Evolutionary conservation across 37 sponge, comb jelly and placozoan genomes (phyloP), one percentile per base, ranked within the genome.

Genomic region (Chondrilla cf. caribensis): DNA sequence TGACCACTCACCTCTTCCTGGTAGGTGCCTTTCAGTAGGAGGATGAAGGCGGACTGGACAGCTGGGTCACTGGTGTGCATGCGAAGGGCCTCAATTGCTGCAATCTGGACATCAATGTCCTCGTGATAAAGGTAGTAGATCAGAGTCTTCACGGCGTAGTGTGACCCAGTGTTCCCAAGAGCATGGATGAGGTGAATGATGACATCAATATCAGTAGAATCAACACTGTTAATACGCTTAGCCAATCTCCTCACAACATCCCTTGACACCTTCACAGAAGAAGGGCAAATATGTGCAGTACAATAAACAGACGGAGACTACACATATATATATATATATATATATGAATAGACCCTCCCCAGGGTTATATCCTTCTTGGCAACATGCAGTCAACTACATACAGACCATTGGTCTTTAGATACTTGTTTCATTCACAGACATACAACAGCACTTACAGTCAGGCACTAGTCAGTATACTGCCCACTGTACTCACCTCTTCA

Each of bases 91-190:
- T 38, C 24, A 38, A 86, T 67, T 2, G 60, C 81, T 26, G 81
- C 58, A 24, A 86, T 40, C 43, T 86, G 86, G 5, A 81, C 59
- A 70, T 81, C 76, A 19, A 73, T 21, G 54, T 86, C 81, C 24
- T 58, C 37, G 33, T 81, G 60, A 36, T 55, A 39, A 17, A 86
- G 78, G 33, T 81, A 81, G 24, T 70, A 58, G 32, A 81, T 33
- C 25, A 86, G 41, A 18, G 43, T 35, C 19, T 81, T 60, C 15
- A 40, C 42, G 38, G 81, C 60, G 26, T 47, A 22, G 25, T 71
- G 24, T 38, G 81, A 75, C 29, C 80, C 86, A 14, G 81, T 86
- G 86, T 86, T 86, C 21, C 86, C 86, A 35, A 86, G 76, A 28
- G 86, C 54, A 57, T 81, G 58, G 81, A 81, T 80, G 9, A 75